phyloP scores from a whole-genome alignment of 2,888 invertebrate genomes.

The Drosophila helvetica region DNA sequence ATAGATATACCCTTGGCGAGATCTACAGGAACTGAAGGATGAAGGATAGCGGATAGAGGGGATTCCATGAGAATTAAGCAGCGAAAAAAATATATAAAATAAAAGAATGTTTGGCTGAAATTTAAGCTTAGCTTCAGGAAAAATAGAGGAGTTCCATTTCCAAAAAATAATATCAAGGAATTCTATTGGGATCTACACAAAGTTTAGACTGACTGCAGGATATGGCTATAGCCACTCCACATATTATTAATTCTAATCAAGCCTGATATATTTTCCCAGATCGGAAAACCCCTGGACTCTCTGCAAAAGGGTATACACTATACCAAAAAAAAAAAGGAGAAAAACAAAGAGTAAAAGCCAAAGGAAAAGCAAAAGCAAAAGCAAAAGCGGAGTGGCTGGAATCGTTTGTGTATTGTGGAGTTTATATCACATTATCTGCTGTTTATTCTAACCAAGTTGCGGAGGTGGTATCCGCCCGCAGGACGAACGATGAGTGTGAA shows the following conservation, averaged over 20 bases:
- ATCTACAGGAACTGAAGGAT: neutral
- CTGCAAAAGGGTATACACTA: neutral
- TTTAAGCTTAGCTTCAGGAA: too few relatives aligned
- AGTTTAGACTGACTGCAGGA: too few relatives aligned
- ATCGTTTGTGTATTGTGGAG: slow-evolving; percentile 71
- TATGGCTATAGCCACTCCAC: too few relatives aligned
- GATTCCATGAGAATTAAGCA: too few relatives aligned
- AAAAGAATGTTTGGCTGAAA: too few relatives aligned
- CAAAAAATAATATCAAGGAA: too few relatives aligned
- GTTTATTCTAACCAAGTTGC: slow-evolving; percentile 72
- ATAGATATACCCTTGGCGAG: neutral
- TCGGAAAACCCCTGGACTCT: neutral
- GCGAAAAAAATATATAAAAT: too few relatives aligned
- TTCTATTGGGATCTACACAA: too few relatives aligned
- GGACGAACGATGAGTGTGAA: slow-evolving; percentile 54
- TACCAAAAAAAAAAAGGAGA: slow-evolving; percentile 7
- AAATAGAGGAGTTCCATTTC: too few relatives aligned
- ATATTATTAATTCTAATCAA: neutral
- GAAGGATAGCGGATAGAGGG: neutral
- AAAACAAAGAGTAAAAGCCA: slow-evolving; percentile 29
- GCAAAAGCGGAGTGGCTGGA: slow-evolving; percentile 14
- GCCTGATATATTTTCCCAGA: neutral
- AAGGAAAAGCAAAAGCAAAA: slow-evolving; percentile 36
- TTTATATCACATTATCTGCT: slow-evolving; percentile 82
- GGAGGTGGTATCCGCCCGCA: slow-evolving; percentile 25